A percentile compares a stretch with the other conserved stretches of the same genome.
Evolutionary conservation across 92 coral and sea anemone species (phyloP).

Genomic region (Phymanthus crucifer): DNA sequence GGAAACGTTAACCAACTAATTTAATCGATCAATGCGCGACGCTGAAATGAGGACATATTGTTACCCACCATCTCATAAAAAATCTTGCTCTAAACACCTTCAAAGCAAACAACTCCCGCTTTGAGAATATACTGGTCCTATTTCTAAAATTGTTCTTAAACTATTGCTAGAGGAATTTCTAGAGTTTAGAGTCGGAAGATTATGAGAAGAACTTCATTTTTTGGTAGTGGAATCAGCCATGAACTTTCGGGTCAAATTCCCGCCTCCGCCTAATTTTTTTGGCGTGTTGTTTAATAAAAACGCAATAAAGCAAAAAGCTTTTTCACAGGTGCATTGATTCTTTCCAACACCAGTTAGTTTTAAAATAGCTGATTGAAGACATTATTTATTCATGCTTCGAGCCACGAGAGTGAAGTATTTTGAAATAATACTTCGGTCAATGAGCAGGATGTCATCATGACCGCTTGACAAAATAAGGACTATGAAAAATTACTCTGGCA

Average conservation of each 20-base stretch:
- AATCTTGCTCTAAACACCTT: too few relatives aligned
- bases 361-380: background rate
- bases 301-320: background rate
- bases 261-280: background rate
- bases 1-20: too few relatives aligned
- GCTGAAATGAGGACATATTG: too few relatives aligned
- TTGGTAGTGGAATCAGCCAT: background rate
- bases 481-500: background rate
- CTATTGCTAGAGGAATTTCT: too few relatives aligned
- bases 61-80: too few relatives aligned
- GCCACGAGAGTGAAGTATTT: slow-evolving; percentile 8
- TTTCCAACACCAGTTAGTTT: background rate
- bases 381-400: slow-evolving; percentile 1
- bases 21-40: too few relatives aligned
- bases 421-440: background rate
- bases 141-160: too few relatives aligned
- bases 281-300: background rate
- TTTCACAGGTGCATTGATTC: background rate
- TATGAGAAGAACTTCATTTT: too few relatives aligned
- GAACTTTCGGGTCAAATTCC: background rate
- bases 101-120: too few relatives aligned
- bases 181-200: too few relatives aligned
- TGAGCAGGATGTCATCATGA: slow-evolving; percentile 9
- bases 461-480: background rate
- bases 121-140: too few relatives aligned